Evolutionary conservation across 2,113 vertebrate genomes (phyloP), one percentile per base, ranked within the genome.

Genomic region (Corythornis cristatus): DNA sequence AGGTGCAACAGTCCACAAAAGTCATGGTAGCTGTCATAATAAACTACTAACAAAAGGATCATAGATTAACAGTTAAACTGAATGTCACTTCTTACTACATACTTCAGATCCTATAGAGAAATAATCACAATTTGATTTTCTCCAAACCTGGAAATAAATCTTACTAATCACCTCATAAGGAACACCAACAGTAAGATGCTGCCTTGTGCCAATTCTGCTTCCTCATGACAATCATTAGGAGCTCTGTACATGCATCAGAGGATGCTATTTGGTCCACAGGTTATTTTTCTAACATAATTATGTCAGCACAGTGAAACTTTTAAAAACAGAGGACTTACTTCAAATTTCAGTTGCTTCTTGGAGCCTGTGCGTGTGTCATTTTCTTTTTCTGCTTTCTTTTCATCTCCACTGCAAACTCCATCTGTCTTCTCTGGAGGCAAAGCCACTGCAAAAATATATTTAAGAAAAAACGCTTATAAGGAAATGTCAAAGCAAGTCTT

Each of bases 331-430:
- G 96, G 82, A 97, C 98, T 98, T 96, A 99, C 99, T 97, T 99
- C 99, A 98, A 99, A 99, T 97, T 99, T 99, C 93, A 99, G 98
- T 93, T 99, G 99, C 95, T 99, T 99, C 97, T 99, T 98, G 87
- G 98, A 97, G 92, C 97, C 98, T 16, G 97, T 95, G 72, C 97
- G 97, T 43, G 98, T 97, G n/a, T 98, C 98, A 40, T 92, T 96
- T 77, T 97, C 97, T 93, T 98, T 99, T 93, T 98, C 98, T 92
- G 97, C 97, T 97, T 98, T 98, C 98, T 99, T 99, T 97, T 98
- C 98, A 96, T 99, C 98, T 68, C 96, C 95, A 50, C 97, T 98
- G 92, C 98, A 98, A 95, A 98, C 97, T 94, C 98, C 98, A 81
- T 98, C 98, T 33, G 97, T 98, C 98, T 99, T 99, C 98, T 99